phyloP scores from a whole-genome alignment of 2,113 vertebrate genomes.

The Siniperca knerii region DNA sequence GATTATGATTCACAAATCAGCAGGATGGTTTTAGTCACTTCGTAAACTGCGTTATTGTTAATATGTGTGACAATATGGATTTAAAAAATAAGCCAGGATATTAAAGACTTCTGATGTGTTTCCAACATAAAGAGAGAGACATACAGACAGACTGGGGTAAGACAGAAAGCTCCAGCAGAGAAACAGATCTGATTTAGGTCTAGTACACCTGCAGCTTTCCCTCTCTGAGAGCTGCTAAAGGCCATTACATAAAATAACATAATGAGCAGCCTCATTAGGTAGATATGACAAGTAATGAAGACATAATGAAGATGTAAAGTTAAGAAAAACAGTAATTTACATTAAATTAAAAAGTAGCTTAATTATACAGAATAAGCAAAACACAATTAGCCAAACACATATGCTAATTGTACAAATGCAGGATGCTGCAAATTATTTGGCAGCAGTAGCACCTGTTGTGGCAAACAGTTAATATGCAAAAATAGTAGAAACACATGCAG shows the following conservation, averaged over 20 bases:
- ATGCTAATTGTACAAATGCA: constrained; percentile 36
- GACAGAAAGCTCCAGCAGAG: neutral
- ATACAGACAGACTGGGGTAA: neutral
- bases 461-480: neutral
- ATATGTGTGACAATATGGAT: neutral
- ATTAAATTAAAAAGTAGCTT: constrained; percentile 28
- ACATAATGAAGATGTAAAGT: constrained; percentile 21
- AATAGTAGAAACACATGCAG: neutral
- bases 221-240: constrained; percentile 9
- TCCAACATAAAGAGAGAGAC: no score
- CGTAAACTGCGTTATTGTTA: neutral
- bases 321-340: constrained; percentile 30
- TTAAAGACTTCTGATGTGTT: neutral
- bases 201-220: neutral
- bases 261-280: constrained; percentile 28
- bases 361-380: constrained; percentile 28
- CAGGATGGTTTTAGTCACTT: neutral
- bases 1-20: neutral
- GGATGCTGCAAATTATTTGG: neutral
- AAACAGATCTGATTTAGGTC: neutral
- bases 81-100: neutral
- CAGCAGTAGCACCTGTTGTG: constrained; percentile 16
- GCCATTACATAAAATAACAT: constrained; percentile 13
- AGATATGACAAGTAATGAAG: constrained; percentile 35
- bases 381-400: constrained; percentile 24